Base-by-base conservation (phyloP, 1,140 invertebrate genomes). In the Lordiphosa clarofinis region DNA sequence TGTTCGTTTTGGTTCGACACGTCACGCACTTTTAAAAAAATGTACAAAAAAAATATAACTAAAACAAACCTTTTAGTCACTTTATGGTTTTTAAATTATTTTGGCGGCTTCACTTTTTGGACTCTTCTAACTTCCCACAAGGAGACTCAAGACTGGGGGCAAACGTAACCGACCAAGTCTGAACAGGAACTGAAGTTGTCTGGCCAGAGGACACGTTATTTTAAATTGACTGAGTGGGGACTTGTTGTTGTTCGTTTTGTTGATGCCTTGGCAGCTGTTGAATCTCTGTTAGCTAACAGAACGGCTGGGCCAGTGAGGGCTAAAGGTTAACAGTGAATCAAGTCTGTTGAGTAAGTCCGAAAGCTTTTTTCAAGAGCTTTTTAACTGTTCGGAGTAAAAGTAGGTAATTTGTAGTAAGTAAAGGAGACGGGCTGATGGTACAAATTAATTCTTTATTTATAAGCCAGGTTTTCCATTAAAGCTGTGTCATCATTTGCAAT, bases 91-190 rank as follows among this genome's bases (percentile, higher is more conserved):
- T 68, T 35, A 12, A 2, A 6, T 36, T 21, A 35, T 12, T 39
- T 68, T 62, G 48, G 39, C 56, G 42, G 36, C 35, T 8, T 47
- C 33, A 19, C 4, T 33, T 33, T 36, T 24, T 13, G 10, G 15
- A 44, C 8, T 46, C 65, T 19, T 35, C 52, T 70, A 49, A 37
- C 42, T 78, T 55, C 5, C 24, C 6, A 28, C 24, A 28, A 28
- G 24, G 39, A 52, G 36, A 68, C 36, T 73, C 39, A 63, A 40
- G 43, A 57, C 55, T 53, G 57, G 61, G 70, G 61, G 70, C 62
- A 82, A 78, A 69, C 72, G 76, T 56, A 64, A 82, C 76, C 76
- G 67, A 82, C 76, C 61, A 73, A 68, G 67, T 60, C 76, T 82
- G 60, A 82, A 86, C 78, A 84, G 78, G 78, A 84, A 84, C 78